These are phyloP conservation scores for Neodontobutis hainanensis DNA, from an alignment of 2,113 vertebrate species.

Conservation along the genomic window DNA sequence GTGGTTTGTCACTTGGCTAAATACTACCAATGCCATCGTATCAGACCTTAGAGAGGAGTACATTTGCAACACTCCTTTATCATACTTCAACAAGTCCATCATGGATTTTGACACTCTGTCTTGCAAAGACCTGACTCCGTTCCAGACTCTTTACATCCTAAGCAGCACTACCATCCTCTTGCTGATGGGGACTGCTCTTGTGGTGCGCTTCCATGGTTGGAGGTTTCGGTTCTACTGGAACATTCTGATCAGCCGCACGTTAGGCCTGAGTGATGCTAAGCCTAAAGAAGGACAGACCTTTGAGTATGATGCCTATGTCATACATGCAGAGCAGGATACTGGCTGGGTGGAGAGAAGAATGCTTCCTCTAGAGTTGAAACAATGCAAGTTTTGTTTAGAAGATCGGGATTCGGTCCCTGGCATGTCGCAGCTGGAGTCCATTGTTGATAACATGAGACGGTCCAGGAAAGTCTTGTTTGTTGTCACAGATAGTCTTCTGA, in stretches of 20 bases:
- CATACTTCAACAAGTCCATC: constrained; percentile 83
- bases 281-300: constrained; percentile 71
- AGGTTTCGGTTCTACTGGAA: constrained; percentile 91
- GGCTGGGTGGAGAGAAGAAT: constrained; percentile 87
- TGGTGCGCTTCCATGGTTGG: constrained; percentile 90
- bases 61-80: constrained; percentile 88
- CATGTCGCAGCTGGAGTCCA: constrained; percentile 80
- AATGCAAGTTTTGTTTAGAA: constrained; percentile 86
- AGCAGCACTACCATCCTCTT: constrained; percentile 67
- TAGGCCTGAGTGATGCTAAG: constrained; percentile 86
- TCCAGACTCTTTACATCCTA: constrained; percentile 82
- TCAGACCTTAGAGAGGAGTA: constrained; percentile 77
- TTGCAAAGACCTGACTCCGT: constrained; percentile 91
- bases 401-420: constrained; percentile 88
- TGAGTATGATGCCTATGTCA: constrained; percentile 86
- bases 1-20: constrained; percentile 92
- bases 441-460: constrained; percentile 83
- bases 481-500: constrained; percentile 87
- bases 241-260: constrained; percentile 82
- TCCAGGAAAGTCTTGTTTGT: constrained; percentile 92
- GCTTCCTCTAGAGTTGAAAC: constrained; percentile 79
- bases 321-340: constrained; percentile 82
- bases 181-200: constrained; percentile 73
- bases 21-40: constrained; percentile 78
- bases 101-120: constrained; percentile 83